Base-by-base conservation (phyloP, 2,113 vertebrate species). In the Ailuropoda melanoleuca region DNA sequence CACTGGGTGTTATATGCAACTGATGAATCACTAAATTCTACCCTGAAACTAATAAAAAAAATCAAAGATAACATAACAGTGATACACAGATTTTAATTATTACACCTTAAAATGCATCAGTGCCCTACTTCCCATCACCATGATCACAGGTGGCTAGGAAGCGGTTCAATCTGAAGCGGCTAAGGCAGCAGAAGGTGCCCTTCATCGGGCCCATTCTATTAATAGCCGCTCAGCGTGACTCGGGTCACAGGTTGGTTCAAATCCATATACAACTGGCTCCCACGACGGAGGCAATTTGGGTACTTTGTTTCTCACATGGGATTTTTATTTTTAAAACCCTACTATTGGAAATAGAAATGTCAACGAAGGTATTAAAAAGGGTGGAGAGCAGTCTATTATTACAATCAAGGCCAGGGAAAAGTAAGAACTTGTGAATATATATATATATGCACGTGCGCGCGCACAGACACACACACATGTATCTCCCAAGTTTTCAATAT, bases 271-370 rank as follows among this genome's bases (percentile, higher is more conserved):
- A 60, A 37, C 68, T 68, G 64, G 39, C 80, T 97, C 86, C 48
- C 53, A n/a, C 31, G 9, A 24, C 39, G 1, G 53, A 95, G 77
- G 77, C 53, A 19, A 50, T 46, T 39, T n/a, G 31, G n/a, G 60
- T 21, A 34, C 60, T 58, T 15, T 31, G 24, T 87, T 60, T 89
- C 91, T 96, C 72, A 85, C 24, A 50, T 3, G 8, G 48, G 15
- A 50, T 18, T 90, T 96, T 93, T 92, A 77, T 90, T 86, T 95
- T 96, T 83, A 97, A 97, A 95, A 92, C 21, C 29, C 82, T 43
- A 37, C 56, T 19, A 83, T 29, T 80, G 24, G 55, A 88, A 90
- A 90, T 12, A 92, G 88, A 97, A 94, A 72, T n/a, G 14, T 21
- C 11, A 9, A 31, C 12, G 39, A 48, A 96, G 66, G 62, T 50